phyloP scores from a whole-genome alignment of 2,797 vertebrate genomes.

The Rhinatrema bivittatum region DNA sequence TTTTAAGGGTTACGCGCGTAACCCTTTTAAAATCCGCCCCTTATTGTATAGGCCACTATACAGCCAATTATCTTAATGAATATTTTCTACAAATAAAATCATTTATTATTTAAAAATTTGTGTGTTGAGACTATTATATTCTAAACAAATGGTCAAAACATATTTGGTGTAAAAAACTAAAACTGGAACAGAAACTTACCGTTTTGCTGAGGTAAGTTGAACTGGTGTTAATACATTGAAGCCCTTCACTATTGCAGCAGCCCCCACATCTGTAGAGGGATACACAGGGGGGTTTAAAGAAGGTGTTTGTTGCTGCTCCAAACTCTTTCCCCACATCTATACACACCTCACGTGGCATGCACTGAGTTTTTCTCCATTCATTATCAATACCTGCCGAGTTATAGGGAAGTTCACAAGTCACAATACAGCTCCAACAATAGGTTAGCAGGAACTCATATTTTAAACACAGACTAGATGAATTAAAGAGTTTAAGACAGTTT shows the following conservation, averaged over 20 bases:
- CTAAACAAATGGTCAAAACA: too few species aligned
- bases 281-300: slow-evolving; percentile 98
- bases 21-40: too few species aligned
- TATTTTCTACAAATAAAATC: too few species aligned
- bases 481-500: background rate
- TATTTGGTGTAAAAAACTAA: too few species aligned
- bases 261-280: slow-evolving; percentile 98
- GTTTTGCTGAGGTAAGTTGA: slow-evolving; percentile 93
- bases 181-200: slow-evolving; percentile 63
- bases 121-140: too few species aligned
- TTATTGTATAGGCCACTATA: too few species aligned
- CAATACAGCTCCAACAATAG: slow-evolving; percentile 19
- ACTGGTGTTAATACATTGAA: slow-evolving; percentile 91
- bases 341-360: slow-evolving; percentile 93
- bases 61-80: too few species aligned
- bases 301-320: slow-evolving; percentile 94
- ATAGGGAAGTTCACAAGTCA: slow-evolving; percentile 51
- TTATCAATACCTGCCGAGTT: slow-evolving; percentile 88
- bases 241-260: slow-evolving; percentile 96
- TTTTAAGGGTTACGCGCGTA: too few species aligned
- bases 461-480: background rate
- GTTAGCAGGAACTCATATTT: slow-evolving; percentile 3
- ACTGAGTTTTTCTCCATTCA: slow-evolving; percentile 97
- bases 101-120: too few species aligned
- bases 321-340: slow-evolving; percentile 97